Evolutionary conservation across 2,888 invertebrate species (phyloP).

Genomic region (Saturnia pavonia): DNA sequence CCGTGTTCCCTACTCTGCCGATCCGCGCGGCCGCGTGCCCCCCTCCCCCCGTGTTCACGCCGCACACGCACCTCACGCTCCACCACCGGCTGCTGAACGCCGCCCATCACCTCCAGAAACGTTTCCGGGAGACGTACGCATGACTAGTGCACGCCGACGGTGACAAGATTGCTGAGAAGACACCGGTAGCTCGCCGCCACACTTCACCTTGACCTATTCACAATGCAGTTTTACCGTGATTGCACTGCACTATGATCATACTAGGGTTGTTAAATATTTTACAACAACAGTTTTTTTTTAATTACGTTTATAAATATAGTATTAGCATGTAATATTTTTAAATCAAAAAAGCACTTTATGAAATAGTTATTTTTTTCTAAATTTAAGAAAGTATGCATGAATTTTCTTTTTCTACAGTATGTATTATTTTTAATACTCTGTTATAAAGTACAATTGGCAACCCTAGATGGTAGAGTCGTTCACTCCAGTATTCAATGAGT

Average conservation of each 20-base stretch:
- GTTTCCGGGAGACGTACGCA: slow-evolving; percentile 87
- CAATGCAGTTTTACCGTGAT: not conserved
- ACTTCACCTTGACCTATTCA: slow-evolving; percentile 16
- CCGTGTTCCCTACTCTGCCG: slow-evolving; percentile 75
- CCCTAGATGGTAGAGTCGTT: not conserved
- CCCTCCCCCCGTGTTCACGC: slow-evolving; percentile 64
- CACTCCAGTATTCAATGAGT: not conserved
- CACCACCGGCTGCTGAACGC: slow-evolving; percentile 84
- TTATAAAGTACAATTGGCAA: not conserved
- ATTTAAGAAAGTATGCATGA: too few relatives aligned
- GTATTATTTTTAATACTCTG: not conserved
- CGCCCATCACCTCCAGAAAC: slow-evolving; percentile 86
- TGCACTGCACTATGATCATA: not conserved
- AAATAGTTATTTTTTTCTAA: too few relatives aligned
- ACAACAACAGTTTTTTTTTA: not conserved
- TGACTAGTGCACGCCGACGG: slow-evolving; percentile 64
- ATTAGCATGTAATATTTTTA: too few relatives aligned
- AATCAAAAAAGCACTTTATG: too few relatives aligned
- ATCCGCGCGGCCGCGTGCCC: slow-evolving; percentile 65
- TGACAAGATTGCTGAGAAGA: slow-evolving; percentile 38
- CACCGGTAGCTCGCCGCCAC: slow-evolving; percentile 45
- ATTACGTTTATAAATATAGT: not conserved
- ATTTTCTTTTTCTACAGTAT: too few relatives aligned
- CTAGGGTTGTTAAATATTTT: not conserved
- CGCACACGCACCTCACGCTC: slow-evolving; percentile 69